These are phyloP conservation scores for Aplochiton taeniatus DNA, from an alignment of 2,797 vertebrate genomes.

Conservation along the genomic window DNA sequence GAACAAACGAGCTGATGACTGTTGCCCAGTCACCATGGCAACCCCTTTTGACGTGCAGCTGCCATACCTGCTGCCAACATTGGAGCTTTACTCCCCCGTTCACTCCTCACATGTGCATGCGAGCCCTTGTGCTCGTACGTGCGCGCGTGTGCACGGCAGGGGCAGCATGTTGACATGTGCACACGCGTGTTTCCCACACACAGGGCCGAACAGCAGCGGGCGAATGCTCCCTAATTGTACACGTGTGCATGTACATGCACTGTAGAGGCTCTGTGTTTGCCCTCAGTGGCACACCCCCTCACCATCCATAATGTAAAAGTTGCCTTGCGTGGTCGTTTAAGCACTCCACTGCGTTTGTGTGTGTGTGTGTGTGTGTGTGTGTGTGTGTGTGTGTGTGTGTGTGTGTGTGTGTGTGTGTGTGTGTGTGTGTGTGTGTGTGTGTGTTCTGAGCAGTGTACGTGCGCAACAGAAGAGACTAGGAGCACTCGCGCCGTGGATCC, in stretches of 20 bases:
- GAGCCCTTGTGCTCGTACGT: not conserved
- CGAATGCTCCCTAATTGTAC: no score
- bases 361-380: not conserved
- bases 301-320: slow-evolving; percentile 42
- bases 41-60: slow-evolving; percentile 71
- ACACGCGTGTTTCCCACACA: not conserved
- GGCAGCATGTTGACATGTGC: no score
- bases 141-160: not conserved
- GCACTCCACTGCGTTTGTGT: no score
- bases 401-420: slow-evolving; percentile 6
- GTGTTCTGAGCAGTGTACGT: not conserved
- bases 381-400: slow-evolving; percentile 8
- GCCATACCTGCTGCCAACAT: slow-evolving; percentile 64
- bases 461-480: slow-evolving; percentile 16
- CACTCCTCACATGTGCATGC: slow-evolving; percentile 22
- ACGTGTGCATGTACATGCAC: slow-evolving; percentile 2
- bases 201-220: no score
- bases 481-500: slow-evolving; percentile 22
- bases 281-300: not conserved
- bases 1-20: slow-evolving; percentile 51
- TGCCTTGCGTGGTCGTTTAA: slow-evolving; percentile 1
- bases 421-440: not conserved
- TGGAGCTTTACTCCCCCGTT: slow-evolving; percentile 36
- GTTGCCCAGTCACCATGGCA: slow-evolving; percentile 71
- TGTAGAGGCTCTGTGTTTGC: no score